Conservation (phyloP, 2,113 vertebrate species). For the Pelecanoides urinatrix region DNA sequence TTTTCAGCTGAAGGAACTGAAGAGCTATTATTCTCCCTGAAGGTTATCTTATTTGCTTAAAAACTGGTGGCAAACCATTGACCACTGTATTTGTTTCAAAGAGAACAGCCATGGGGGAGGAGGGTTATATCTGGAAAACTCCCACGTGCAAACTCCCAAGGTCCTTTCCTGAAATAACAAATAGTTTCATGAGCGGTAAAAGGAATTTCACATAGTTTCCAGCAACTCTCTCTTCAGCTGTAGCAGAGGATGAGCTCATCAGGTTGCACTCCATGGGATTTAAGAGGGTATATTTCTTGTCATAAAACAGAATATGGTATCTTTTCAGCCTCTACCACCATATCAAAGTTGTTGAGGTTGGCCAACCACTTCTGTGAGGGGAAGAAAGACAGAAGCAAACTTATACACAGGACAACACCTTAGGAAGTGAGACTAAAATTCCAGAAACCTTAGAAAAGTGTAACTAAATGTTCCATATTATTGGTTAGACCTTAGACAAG, state of each 20-base stretch:
- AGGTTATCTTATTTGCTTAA: conserved; percentile 14
- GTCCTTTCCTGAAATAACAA: conserved; percentile 21
- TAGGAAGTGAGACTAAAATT: background rate
- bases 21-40: conserved; percentile 15
- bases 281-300: background rate
- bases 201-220: background rate
- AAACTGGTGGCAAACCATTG: conserved; percentile 38
- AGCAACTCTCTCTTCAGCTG: background rate
- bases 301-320: background rate
- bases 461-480: background rate
- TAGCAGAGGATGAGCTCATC: background rate
- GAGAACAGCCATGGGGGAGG: background rate
- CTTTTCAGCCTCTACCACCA: background rate
- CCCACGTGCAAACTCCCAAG: background rate
- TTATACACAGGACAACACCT: background rate
- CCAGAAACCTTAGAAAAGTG: background rate
- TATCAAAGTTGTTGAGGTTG: background rate
- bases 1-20: conserved; percentile 38
- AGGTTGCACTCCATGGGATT: background rate
- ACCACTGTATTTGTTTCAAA: background rate
- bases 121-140: background rate
- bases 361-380: background rate
- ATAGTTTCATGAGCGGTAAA: background rate
- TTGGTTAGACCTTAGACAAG: background rate
- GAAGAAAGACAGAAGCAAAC: background rate